phyloP scores from a whole-genome alignment of 2,113 vertebrate species.

The Sarotherodon lohbergeri region DNA sequence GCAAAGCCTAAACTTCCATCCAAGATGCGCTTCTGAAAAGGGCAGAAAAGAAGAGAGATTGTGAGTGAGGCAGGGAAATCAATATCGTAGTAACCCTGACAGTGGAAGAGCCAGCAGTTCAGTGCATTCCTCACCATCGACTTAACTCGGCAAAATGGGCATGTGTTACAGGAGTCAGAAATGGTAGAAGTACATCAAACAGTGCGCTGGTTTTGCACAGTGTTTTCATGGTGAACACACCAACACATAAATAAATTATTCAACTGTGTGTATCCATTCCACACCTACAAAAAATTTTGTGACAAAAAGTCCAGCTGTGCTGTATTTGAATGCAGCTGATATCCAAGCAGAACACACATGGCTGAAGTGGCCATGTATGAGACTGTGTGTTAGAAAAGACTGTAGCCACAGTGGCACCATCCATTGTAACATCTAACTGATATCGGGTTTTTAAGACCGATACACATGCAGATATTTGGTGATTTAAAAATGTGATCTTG shows the following conservation, averaged over 20 bases:
- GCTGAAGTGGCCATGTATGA: background rate
- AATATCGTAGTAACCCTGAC: background rate
- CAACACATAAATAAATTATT: background rate
- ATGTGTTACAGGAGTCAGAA: background rate
- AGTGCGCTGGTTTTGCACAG: background rate
- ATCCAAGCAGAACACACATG: background rate
- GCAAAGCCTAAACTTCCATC: slow-evolving; percentile 97
- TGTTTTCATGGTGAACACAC: background rate
- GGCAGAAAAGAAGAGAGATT: background rate
- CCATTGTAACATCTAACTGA: too few species aligned
- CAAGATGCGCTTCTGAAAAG: slow-evolving; percentile 83
- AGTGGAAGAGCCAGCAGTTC: background rate
- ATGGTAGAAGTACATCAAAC: background rate
- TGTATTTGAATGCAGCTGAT: background rate
- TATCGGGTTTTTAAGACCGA: background rate
- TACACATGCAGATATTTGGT: background rate
- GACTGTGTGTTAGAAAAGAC: background rate
- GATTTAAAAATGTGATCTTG: background rate
- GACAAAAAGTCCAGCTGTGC: background rate
- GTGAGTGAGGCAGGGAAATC: background rate
- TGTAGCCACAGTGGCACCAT: background rate
- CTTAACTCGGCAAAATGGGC: background rate
- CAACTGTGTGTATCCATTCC: background rate
- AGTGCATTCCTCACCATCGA: background rate
- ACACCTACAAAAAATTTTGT: background rate